Conservation (phyloP, 2,113 vertebrate genomes). For the Dissostichus mawsoni region DNA sequence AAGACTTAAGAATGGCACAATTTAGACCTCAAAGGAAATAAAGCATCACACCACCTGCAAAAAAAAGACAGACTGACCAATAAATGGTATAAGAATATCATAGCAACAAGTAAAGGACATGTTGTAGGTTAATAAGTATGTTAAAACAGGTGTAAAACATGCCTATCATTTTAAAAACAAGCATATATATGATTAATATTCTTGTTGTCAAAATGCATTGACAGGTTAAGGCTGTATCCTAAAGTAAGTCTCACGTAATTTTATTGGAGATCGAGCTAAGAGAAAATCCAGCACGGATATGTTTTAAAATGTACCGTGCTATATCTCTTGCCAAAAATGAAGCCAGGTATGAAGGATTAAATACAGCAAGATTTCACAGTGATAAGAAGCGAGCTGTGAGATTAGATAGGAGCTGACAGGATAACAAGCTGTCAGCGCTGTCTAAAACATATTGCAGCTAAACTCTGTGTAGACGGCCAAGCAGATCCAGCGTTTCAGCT, state of each 20-base stretch:
- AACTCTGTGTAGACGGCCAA: constrained; percentile 31
- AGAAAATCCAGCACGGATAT: background rate
- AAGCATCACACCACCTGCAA: background rate
- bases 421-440: constrained; percentile 70
- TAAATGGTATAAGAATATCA: background rate
- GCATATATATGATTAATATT: background rate
- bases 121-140: background rate
- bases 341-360: constrained; percentile 52
- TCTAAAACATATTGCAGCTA: constrained; percentile 56
- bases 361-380: constrained; percentile 43
- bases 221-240: background rate
- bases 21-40: background rate
- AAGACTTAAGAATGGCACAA: background rate
- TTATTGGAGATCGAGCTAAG: background rate
- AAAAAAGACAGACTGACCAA: background rate
- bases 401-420: constrained; percentile 63
- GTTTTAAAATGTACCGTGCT: background rate
- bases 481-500: constrained; percentile 38
- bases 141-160: background rate
- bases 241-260: background rate
- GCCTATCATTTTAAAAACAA: background rate
- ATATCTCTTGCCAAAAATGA: constrained; percentile 20
- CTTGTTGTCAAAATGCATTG: background rate
- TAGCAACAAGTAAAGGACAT: background rate
- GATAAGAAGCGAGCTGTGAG: constrained; percentile 64